Conservation (phyloP, 2,797 vertebrate genomes). For the Pteronotus mesoamericanus region DNA sequence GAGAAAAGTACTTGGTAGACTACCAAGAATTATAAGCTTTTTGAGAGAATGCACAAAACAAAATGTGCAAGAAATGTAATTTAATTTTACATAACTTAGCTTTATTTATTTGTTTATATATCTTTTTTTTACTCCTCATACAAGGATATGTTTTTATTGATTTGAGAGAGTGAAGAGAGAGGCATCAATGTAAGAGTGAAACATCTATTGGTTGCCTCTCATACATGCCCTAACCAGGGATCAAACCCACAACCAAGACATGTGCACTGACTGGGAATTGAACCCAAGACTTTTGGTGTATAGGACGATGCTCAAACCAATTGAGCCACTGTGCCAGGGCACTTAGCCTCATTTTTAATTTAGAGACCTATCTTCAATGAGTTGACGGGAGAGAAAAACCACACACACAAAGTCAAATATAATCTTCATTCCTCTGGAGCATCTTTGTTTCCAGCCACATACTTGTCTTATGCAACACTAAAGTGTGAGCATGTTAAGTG, state of each 20-base stretch:
- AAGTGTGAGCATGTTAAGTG: no score
- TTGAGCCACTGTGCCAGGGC: neutral
- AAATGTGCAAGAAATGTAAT: neutral
- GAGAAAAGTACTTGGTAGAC: neutral
- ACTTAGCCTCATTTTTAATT: neutral
- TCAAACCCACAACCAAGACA: no score
- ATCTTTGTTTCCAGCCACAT: neutral
- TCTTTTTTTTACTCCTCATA: no score
- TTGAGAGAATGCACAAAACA: neutral
- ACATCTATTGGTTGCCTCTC: no score
- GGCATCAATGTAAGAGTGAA: no score
- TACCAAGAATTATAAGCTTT: neutral
- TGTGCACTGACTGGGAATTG: no score
- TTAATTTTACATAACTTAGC: neutral
- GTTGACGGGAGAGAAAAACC: neutral
- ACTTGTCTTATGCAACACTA: neutral
- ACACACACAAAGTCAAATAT: neutral
- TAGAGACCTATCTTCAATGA: neutral
- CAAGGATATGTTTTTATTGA: no score
- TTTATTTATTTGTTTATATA: neutral
- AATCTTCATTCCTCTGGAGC: neutral
- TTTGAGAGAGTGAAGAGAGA: no score
- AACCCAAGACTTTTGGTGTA: neutral
- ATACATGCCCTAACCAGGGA: no score
- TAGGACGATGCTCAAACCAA: neutral